Evolutionary conservation across 2,888 invertebrate genomes (phyloP), one percentile per base, ranked within the genome.

Genomic region (Cremastinae sp.): DNA sequence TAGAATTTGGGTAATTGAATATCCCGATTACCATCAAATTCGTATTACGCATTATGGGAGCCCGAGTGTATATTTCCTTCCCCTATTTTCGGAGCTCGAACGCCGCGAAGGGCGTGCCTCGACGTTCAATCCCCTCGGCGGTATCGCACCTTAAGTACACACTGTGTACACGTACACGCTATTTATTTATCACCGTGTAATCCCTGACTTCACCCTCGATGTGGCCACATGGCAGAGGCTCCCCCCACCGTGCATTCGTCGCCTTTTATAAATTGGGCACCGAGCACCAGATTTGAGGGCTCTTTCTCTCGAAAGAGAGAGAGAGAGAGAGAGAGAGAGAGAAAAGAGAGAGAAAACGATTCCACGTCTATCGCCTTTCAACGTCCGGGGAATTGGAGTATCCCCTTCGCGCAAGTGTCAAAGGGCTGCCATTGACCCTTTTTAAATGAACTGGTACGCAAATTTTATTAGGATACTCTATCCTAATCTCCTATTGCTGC

Each of bases 131-230:
- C 49, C 62, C 66, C 65, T 56, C 62, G 20, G 28, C 71, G 45
- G 18, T 54, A 43, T 75, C 65, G 65, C 64, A 47, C 70, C 75
- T 69, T 49, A 70, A 56, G 49, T 49, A 12, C 22, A 9, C 54
- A 14, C 49, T 58, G 41, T 22, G 56, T 7, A 4, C 18, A 41
- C 47, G 20, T 74, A 59, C 59, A 36, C 82, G 81, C 85, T 87
- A 86, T 88, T 89, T 89, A 89, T 89, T 89, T 89, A 89, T 89
- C 87, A 83, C 82, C 86, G 84, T 82, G 84, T 89, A 89, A 89
- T 89, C 89, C 89, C 85, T 88, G 89, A 89, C 86, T 88, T 85
- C 83, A 83, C 83, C 84, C 82, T 71, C 79, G 82, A 83, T 82
- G 84, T 81, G 84, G 86, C 87, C 89, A 87, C 89, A 87, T 88